Evolutionary conservation across 2,888 invertebrate genomes (phyloP).

Genomic region (Mythimna pallens): DNA sequence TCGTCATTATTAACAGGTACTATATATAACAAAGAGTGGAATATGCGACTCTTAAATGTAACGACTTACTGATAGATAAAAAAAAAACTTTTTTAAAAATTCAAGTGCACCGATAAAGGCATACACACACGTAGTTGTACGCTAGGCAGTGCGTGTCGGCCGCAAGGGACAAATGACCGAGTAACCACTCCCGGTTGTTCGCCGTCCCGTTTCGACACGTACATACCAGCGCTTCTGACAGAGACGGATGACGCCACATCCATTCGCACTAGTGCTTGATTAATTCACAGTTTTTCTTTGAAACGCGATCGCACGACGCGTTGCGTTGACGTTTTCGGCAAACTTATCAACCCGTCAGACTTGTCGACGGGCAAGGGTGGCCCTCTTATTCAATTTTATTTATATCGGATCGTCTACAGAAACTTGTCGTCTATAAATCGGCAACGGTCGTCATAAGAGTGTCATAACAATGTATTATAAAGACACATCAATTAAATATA

Average conservation of each 20-base stretch:
- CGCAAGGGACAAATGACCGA: conserved; percentile 85
- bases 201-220: conserved; percentile 78
- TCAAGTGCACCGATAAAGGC: conserved; percentile 69
- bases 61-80: conserved; percentile 27
- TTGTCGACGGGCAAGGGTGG: conserved; percentile 68
- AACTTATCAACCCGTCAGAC: conserved; percentile 81
- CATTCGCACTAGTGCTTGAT: conserved; percentile 84
- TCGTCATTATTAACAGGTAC: background rate
- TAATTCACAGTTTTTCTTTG: conserved; percentile 89
- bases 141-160: conserved; percentile 80
- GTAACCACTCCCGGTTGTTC: conserved; percentile 84
- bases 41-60: conserved; percentile 26
- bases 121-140: conserved; percentile 71
- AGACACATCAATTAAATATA: conserved; percentile 85
- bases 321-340: conserved; percentile 82
- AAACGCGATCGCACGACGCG: conserved; percentile 80
- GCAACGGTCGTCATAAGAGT: conserved; percentile 73
- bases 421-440: conserved; percentile 66
- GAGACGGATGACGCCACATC: conserved; percentile 82
- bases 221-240: conserved; percentile 76
- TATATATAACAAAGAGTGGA: conserved; percentile 9
- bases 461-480: conserved; percentile 84
- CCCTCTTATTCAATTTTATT: conserved; percentile 65
- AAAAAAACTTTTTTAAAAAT: conserved; percentile 44
- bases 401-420: conserved; percentile 52